A percentile compares a stretch with the other conserved stretches of the same genome.
Conservation (phyloP, 2,113 vertebrate species). For the Cavia aperea region DNA sequence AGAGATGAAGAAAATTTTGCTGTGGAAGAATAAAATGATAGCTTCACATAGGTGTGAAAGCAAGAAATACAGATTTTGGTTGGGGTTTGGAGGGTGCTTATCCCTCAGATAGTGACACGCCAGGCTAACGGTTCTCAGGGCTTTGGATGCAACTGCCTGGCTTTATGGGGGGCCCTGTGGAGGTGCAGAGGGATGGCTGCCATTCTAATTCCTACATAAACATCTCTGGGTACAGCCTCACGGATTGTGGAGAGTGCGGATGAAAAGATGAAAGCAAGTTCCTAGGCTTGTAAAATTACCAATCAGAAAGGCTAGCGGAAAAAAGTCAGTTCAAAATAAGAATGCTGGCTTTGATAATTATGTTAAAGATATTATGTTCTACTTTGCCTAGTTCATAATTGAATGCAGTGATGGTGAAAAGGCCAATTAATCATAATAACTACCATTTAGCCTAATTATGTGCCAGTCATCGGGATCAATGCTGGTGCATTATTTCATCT, state of each 20-base stretch:
- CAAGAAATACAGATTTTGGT: background rate
- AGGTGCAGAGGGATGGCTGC: background rate
- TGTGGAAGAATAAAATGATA: background rate
- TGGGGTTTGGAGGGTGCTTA: accelerated
- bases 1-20: background rate
- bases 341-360: background rate
- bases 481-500: background rate
- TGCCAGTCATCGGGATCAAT: background rate
- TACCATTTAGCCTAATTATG: background rate
- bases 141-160: background rate
- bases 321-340: background rate
- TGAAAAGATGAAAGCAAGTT: background rate
- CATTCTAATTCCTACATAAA: background rate
- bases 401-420: background rate
- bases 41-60: background rate
- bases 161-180: background rate
- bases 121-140: background rate
- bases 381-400: background rate
- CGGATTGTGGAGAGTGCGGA: background rate
- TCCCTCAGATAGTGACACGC: too few relatives aligned
- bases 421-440: background rate
- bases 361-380: background rate
- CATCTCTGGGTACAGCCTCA: background rate
- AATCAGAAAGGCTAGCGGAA: background rate
- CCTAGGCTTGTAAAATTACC: background rate